phyloP scores from a whole-genome alignment of 2,797 vertebrate species.

The Artibeus lituratus region DNA sequence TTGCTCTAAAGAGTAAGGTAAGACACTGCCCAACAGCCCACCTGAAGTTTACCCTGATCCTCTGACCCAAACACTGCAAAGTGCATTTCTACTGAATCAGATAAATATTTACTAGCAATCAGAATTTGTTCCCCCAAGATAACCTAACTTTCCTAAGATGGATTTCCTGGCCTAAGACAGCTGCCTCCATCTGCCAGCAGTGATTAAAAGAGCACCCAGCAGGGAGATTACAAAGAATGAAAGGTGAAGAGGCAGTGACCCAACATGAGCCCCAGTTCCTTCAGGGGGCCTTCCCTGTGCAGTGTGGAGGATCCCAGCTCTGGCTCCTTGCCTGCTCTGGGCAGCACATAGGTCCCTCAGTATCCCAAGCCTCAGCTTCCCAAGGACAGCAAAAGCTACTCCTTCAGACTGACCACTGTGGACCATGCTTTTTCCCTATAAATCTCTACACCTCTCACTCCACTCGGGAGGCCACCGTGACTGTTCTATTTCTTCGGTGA shows the following conservation, averaged over 20 bases:
- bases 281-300: too few species aligned
- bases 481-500: not conserved
- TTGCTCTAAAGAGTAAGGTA: not conserved
- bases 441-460: not conserved
- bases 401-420: not conserved
- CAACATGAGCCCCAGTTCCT: not conserved
- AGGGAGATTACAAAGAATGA: not conserved
- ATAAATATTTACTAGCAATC: not conserved
- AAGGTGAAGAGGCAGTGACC: not conserved
- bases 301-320: too few species aligned
- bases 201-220: not conserved
- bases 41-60: not conserved
- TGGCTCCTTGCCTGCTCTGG: not conserved
- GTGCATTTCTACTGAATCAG: not conserved
- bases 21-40: not conserved
- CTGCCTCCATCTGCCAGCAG: not conserved
- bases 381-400: not conserved
- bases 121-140: not conserved
- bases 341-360: not conserved
- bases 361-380: not conserved
- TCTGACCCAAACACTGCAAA: not conserved
- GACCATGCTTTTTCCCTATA: not conserved
- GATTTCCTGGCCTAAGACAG: not conserved
- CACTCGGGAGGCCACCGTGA: not conserved
- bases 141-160: not conserved